Evolutionary conservation across 2,797 vertebrate genomes (phyloP).

Genomic region (Megaceryle alcyon): DNA sequence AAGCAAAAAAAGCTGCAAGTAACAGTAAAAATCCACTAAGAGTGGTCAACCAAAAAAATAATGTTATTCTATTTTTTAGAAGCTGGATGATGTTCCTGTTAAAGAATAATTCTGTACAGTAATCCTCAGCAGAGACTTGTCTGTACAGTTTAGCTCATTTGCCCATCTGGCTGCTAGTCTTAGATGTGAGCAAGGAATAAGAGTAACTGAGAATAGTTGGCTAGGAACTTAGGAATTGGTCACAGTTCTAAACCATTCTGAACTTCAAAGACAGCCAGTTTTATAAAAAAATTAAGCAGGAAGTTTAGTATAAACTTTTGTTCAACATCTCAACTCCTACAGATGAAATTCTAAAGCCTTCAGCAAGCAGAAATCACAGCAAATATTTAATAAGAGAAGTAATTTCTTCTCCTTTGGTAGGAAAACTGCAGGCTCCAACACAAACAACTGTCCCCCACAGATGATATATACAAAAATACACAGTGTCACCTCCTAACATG

Average conservation of each 20-base stretch:
- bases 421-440: background rate
- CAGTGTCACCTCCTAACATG: background rate
- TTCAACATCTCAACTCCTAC: background rate
- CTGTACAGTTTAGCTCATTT: background rate
- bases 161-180: background rate
- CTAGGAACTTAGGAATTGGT: background rate
- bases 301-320: background rate
- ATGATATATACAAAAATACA: background rate
- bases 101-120: background rate
- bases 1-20: background rate
- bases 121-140: background rate
- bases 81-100: background rate
- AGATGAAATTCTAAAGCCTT: background rate
- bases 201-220: background rate
- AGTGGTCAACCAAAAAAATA: background rate
- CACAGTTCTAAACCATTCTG: background rate
- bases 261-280: background rate
- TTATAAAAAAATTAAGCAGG: background rate
- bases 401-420: background rate
- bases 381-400: background rate
- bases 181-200: background rate
- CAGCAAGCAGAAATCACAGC: background rate
- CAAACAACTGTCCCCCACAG: background rate
- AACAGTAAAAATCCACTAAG: background rate
- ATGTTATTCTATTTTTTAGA: background rate